phyloP scores from a whole-genome alignment of 2,113 vertebrate species.

The Brachirus orientalis region DNA sequence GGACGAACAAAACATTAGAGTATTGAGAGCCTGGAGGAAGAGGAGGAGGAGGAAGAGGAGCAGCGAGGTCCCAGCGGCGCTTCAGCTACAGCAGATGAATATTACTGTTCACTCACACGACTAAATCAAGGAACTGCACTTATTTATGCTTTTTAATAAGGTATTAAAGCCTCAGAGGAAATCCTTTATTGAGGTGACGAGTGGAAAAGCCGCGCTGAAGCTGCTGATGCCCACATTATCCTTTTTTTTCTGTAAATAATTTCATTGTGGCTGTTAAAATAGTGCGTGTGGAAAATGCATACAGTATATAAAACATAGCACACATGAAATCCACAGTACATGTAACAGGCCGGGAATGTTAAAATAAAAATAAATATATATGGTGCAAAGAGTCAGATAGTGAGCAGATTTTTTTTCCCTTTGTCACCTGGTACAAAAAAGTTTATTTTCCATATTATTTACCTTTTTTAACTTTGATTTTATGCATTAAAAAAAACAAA shows the following conservation, averaged over 20 bases:
- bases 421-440: too few species aligned
- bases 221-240: constrained; percentile 47
- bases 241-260: constrained; percentile 56
- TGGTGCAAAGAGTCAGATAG: too few species aligned
- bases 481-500: too few species aligned
- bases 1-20: constrained; percentile 56
- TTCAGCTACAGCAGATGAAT: constrained; percentile 59
- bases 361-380: too few species aligned
- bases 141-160: constrained; percentile 72
- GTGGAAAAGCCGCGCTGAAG: constrained; percentile 19
- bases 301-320: too few species aligned
- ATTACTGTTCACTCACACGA: constrained; percentile 54
- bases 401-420: too few species aligned
- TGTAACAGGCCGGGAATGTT: too few species aligned
- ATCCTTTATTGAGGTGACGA: constrained; percentile 51
- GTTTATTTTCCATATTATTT: too few species aligned
- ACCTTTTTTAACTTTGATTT: too few species aligned
- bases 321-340: too few species aligned
- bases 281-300: too few species aligned
- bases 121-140: constrained; percentile 61
- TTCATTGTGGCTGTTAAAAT: constrained; percentile 35
- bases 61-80: constrained; percentile 32
- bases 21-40: constrained; percentile 45
- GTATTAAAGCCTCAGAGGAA: constrained; percentile 49
- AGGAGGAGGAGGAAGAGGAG: constrained; percentile 25